These are phyloP conservation scores for Oscheius sp. DNA, from an alignment of 2,888 invertebrate species.

Conservation along the genomic window DNA sequence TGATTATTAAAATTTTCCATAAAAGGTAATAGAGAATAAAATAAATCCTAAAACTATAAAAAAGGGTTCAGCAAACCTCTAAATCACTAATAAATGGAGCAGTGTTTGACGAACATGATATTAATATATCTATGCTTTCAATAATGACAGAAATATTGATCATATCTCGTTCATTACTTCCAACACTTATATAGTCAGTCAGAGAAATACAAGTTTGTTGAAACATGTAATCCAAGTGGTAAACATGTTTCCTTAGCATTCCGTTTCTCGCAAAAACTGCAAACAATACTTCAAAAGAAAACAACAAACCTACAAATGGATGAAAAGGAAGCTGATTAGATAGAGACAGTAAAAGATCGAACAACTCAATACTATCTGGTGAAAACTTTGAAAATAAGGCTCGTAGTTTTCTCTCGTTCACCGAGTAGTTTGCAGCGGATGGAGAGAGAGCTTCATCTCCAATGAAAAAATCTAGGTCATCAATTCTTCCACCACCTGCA, in stretches of 20 bases:
- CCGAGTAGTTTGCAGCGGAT: constrained; percentile 88
- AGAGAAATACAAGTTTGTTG: no score
- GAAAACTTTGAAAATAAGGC: neutral
- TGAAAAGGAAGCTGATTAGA: constrained; percentile 9
- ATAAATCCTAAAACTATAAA: neutral
- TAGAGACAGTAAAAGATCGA: neutral
- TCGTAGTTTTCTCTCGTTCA: no score
- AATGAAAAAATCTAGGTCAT: constrained; percentile 98
- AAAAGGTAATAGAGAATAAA: constrained; percentile 21
- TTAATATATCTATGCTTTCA: no score
- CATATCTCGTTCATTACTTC: no score
- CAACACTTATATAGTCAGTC: no score
- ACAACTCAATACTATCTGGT: neutral
- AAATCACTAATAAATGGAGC: no score
- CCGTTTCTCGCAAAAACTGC: no score
- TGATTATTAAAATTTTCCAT: constrained; percentile 15
- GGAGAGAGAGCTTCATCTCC: constrained; percentile 96
- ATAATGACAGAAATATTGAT: no score
- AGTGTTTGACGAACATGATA: no score
- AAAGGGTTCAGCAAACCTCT: neutral
- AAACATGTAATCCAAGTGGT: no score
- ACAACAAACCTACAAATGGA: constrained; percentile 15
- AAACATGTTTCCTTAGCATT: no score
- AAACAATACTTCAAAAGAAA: neutral
- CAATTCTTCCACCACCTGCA: constrained; percentile 76